Conservation (phyloP, 2,113 vertebrate species). For the Perognathus longimembris region DNA sequence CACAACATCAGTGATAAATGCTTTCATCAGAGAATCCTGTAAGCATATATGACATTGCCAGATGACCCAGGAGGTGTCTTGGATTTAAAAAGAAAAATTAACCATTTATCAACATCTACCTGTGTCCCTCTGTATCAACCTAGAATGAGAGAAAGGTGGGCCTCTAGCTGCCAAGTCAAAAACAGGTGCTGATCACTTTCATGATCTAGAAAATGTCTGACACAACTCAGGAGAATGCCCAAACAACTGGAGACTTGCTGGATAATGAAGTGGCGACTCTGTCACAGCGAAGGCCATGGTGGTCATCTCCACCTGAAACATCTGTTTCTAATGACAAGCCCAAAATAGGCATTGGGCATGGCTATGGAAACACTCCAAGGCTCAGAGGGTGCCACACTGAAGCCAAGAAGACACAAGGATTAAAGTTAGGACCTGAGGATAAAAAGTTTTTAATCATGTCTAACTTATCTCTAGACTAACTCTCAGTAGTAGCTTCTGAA, state of each 20-base stretch:
- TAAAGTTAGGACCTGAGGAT: constrained; percentile 32
- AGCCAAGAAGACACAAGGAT: not conserved
- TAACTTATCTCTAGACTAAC: not conserved
- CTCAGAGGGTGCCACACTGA: constrained; percentile 67
- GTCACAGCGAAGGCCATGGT: constrained; percentile 80
- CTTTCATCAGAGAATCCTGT: not conserved
- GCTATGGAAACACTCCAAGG: constrained; percentile 75
- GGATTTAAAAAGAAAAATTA: not conserved
- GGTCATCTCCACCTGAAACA: constrained; percentile 81
- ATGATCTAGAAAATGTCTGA: not conserved
- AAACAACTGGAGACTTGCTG: constrained; percentile 71
- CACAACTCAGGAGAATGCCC: not conserved
- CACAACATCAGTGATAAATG: not conserved
- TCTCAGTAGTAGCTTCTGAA: not conserved
- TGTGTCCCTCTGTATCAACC: not conserved
- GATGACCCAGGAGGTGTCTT: not conserved
- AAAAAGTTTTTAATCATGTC: not conserved
- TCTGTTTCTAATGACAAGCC: constrained; percentile 85
- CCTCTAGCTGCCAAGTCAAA: not conserved
- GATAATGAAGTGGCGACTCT: constrained; percentile 76
- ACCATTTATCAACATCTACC: not conserved
- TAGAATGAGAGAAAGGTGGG: not conserved
- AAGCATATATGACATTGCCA: not conserved
- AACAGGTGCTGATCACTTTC: constrained; percentile 20
- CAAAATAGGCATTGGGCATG: constrained; percentile 85